Evolutionary conservation across 1,140 invertebrate species (phyloP).

Genomic region (Drosophila mauritiana): DNA sequence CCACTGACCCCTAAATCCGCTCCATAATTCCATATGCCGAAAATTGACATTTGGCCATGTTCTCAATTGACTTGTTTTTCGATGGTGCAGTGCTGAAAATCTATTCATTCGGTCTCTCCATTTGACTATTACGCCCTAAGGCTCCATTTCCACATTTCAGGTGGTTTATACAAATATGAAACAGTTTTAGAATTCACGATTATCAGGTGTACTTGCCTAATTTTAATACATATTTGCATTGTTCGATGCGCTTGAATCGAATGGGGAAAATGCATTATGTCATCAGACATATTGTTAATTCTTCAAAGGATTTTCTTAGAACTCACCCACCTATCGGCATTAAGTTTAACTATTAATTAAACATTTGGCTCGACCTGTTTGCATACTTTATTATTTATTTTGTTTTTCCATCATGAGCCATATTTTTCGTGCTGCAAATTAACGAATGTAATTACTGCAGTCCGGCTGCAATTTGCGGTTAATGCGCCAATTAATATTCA

Average conservation of each 20-base stretch:
- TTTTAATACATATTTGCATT: neutral
- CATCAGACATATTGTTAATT: too few relatives aligned
- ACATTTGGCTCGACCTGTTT: neutral
- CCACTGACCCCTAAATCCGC: conserved; percentile 50
- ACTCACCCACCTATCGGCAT: neutral
- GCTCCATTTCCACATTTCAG: neutral
- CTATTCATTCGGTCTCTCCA: neutral
- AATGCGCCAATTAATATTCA: conserved; percentile 41
- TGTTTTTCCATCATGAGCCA: neutral
- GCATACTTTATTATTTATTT: neutral
- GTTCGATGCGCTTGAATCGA: too few relatives aligned
- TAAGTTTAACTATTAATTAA: neutral
- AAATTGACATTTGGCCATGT: conserved; percentile 36
- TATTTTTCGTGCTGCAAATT: conserved; percentile 10
- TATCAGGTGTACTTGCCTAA: neutral
- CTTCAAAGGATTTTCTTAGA: neutral
- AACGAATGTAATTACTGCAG: conserved; percentile 37
- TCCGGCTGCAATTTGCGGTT: conserved; percentile 35
- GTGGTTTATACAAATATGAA: neutral
- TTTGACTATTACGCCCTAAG: neutral
- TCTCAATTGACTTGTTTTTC: conserved; percentile 36
- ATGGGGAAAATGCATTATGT: too few relatives aligned
- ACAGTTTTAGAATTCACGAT: neutral
- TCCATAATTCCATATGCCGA: conserved; percentile 40
- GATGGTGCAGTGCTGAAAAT: neutral